These are phyloP conservation scores for Scelioninae gen. 1 DNA, from an alignment of 2,888 invertebrate genomes.

Conservation along the genomic window DNA sequence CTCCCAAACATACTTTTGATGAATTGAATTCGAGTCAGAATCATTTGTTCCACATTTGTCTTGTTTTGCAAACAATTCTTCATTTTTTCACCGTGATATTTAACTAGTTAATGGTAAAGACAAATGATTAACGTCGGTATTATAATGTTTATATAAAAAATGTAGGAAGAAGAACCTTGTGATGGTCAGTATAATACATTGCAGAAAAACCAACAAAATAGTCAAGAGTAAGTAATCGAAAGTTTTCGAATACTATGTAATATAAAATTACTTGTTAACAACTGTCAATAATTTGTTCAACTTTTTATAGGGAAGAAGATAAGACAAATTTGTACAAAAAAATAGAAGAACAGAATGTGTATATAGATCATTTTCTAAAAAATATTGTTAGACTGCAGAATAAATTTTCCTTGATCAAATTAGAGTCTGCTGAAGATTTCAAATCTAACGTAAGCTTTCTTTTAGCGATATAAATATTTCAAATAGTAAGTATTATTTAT, in stretches of 20 bases:
- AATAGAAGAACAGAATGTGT: slow-evolving; percentile 50
- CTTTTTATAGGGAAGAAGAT: slow-evolving; percentile 73
- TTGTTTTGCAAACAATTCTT: no score
- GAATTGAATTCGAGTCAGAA: no score
- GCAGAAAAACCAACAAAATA: slow-evolving; percentile 75
- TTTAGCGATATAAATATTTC: background rate
- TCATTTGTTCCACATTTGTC: no score
- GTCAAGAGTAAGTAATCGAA: slow-evolving; percentile 71
- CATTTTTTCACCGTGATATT: no score
- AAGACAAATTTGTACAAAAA: slow-evolving; percentile 73
- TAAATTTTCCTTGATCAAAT: slow-evolving; percentile 32
- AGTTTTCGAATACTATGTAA: background rate
- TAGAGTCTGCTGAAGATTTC: slow-evolving; percentile 37
- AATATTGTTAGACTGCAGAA: slow-evolving; percentile 51
- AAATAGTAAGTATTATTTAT: background rate
- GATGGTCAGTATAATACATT: slow-evolving; percentile 69
- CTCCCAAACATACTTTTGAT: no score
- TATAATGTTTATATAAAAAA: slow-evolving; percentile 59
- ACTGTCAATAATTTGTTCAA: background rate
- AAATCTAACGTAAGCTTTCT: slow-evolving; percentile 31
- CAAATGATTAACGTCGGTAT: background rate
- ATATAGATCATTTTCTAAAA: slow-evolving; percentile 43
- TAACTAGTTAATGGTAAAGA: background rate
- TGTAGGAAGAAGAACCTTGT: slow-evolving; percentile 74
- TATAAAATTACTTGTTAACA: background rate